Evolutionary conservation across 2,888 invertebrate species (phyloP).

Genomic region (Microplitis deprimator): DNA sequence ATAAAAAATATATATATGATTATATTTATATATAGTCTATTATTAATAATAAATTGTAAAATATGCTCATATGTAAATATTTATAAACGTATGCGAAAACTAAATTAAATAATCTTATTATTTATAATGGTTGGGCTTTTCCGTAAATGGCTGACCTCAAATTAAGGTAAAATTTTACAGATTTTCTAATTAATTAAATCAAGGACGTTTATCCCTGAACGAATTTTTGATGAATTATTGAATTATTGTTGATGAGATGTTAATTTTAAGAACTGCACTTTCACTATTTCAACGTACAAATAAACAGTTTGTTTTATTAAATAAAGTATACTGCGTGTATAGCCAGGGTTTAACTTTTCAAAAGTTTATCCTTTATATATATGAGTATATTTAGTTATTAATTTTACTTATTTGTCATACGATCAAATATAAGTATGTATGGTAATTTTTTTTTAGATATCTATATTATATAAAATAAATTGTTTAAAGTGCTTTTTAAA

Average conservation of each 20-base stretch:
- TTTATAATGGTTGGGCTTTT: neutral
- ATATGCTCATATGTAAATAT: constrained; percentile 1
- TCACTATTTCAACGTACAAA: neutral
- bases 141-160: neutral
- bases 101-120: neutral
- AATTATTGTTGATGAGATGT: neutral
- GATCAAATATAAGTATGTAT: neutral
- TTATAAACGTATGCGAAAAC: neutral
- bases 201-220: neutral
- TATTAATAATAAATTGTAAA: neutral
- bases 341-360: neutral
- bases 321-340: neutral
- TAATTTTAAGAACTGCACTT: neutral
- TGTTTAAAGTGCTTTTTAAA: constrained; percentile 1
- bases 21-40: constrained; percentile 1
- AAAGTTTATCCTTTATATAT: neutral
- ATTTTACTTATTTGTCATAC: neutral
- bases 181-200: neutral
- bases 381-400: neutral
- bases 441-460: neutral
- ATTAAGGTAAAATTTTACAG: neutral
- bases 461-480: neutral
- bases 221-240: neutral
- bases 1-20: neutral
- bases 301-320: neutral